Conservation (phyloP, 1,140 invertebrate genomes). For the Hyles euphorbiae region DNA sequence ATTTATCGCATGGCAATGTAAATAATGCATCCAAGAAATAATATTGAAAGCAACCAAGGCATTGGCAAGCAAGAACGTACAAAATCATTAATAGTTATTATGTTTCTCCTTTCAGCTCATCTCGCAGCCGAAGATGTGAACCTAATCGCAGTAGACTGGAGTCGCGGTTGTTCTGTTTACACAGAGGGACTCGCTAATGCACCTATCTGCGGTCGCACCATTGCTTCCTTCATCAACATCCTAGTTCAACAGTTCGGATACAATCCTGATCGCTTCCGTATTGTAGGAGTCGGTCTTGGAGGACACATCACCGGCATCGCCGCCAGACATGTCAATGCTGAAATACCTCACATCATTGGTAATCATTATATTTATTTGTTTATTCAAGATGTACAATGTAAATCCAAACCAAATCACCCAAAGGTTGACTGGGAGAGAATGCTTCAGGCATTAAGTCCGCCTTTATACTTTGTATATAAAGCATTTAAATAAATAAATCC, state of each 20-base stretch:
- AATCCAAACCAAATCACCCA: too few relatives aligned
- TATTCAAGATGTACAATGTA: too few relatives aligned
- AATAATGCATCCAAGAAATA: too few relatives aligned
- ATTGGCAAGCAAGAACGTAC: too few relatives aligned
- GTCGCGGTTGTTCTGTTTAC: conserved; percentile 36
- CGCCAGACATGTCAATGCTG: conserved; percentile 31
- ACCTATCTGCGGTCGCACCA: conserved; percentile 35
- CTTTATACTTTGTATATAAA: too few relatives aligned
- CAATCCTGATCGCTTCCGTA: conserved; percentile 28
- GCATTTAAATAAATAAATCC: too few relatives aligned
- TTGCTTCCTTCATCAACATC: conserved; percentile 51
- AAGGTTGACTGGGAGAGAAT: too few relatives aligned
- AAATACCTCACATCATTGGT: conserved; percentile 53
- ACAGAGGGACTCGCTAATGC: conserved; percentile 43
- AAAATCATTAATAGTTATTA: too few relatives aligned
- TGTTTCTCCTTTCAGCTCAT: conserved; percentile 26
- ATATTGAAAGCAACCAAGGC: too few relatives aligned
- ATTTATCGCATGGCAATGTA: too few relatives aligned
- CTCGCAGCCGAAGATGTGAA: conserved; percentile 42
- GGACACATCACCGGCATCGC: conserved; percentile 57
- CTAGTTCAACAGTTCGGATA: conserved; percentile 40
- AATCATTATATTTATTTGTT: conserved; percentile 8
- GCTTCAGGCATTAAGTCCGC: too few relatives aligned
- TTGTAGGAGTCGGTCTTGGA: conserved; percentile 58
- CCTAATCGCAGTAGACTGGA: conserved; percentile 57